Conservation (phyloP, 2,113 vertebrate genomes). For the Sebastes fasciatus region DNA sequence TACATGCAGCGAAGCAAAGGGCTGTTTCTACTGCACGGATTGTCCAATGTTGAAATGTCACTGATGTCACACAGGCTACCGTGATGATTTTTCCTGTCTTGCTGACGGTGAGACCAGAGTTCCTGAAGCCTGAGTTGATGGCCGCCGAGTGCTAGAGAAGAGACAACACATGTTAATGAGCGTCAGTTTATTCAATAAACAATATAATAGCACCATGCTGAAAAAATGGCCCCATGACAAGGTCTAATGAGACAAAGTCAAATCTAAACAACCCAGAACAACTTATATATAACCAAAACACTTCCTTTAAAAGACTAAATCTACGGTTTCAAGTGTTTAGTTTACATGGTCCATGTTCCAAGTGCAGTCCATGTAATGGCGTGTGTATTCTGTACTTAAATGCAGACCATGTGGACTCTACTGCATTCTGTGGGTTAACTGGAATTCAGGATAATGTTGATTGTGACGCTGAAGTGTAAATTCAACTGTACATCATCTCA, state of each 20-base stretch:
- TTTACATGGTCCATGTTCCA: too few species aligned
- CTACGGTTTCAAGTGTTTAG: too few species aligned
- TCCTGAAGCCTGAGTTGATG: conserved; percentile 92
- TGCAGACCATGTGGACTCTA: too few species aligned
- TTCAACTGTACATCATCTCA: background rate
- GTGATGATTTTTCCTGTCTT: conserved; percentile 91
- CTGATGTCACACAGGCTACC: conserved; percentile 77
- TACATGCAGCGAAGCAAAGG: background rate
- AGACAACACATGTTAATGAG: background rate
- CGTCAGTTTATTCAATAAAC: background rate
- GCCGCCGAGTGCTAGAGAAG: conserved; percentile 88
- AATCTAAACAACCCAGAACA: background rate
- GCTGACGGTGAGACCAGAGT: conserved; percentile 93
- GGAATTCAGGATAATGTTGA: too few species aligned
- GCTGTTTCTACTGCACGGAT: background rate
- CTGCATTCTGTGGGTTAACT: too few species aligned
- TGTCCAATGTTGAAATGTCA: background rate
- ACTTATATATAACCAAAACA: background rate
- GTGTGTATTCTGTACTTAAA: too few species aligned
- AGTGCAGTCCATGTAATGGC: too few species aligned
- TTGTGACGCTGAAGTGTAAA: too few species aligned
- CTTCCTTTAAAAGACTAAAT: too few species aligned
- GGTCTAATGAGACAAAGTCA: background rate
- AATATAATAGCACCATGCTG: background rate
- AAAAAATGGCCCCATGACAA: background rate